Percentiles rank a stretch among this genome's conserved stretches.
Evolutionary conservation across 2,113 vertebrate genomes (phyloP).

Genomic region (Tachysurus vachellii): DNA sequence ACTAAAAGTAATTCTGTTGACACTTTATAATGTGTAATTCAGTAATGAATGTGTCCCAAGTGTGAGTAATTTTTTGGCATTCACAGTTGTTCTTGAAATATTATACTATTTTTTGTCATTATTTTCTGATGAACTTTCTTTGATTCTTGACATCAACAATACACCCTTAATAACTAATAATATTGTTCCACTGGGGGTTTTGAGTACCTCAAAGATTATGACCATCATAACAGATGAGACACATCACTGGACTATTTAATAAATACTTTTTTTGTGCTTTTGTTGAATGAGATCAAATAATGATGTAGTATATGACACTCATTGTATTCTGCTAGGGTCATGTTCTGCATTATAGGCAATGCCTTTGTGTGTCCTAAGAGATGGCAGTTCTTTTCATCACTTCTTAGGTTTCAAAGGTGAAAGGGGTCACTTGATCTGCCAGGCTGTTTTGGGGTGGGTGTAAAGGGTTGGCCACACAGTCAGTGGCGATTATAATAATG

Average conservation of each 20-base stretch:
- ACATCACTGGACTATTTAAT: conserved; percentile 13
- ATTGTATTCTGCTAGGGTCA: conserved; percentile 34
- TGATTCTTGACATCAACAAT: not conserved
- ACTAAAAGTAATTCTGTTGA: not conserved
- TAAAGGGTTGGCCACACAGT: conserved; percentile 31
- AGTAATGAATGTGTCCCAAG: not conserved
- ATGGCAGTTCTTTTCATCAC: conserved; percentile 60
- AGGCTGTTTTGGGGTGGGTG: conserved; percentile 31
- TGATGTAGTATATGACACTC: conserved; percentile 38
- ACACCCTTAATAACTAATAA: not conserved
- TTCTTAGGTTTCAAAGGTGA: conserved; percentile 66
- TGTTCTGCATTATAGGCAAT: conserved; percentile 26
- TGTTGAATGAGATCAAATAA: conserved; percentile 22
- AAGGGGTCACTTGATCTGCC: conserved; percentile 64
- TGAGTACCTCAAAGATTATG: not conserved
- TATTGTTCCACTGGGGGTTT: not conserved
- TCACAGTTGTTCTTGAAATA: not conserved
- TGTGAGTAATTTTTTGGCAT: not conserved
- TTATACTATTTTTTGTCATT: not conserved
- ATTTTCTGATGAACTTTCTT: not conserved
- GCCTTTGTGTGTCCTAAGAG: conserved; percentile 52
- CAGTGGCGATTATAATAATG: conserved; percentile 32
- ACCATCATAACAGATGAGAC: not conserved
- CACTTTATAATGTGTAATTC: not conserved
- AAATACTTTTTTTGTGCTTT: conserved; percentile 28